Evolutionary conservation across 2,888 invertebrate species (phyloP).

Genomic region (Ichneumoninae sp.): DNA sequence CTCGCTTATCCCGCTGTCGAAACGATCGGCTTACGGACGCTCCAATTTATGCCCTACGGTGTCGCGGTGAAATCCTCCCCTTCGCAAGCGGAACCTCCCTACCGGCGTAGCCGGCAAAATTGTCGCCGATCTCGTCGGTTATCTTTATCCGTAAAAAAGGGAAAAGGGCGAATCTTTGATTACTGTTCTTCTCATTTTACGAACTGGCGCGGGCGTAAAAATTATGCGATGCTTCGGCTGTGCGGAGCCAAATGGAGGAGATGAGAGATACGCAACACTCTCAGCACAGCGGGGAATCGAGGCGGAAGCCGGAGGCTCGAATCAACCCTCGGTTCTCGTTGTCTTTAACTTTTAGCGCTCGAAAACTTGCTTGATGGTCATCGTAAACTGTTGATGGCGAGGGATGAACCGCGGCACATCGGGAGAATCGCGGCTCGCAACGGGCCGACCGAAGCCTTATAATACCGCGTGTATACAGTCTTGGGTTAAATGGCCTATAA

Average conservation of each 20-base stretch:
- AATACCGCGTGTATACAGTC: slow-evolving; percentile 28
- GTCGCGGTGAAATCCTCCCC: background rate
- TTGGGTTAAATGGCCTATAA: slow-evolving; percentile 62
- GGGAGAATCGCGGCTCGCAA: slow-evolving; percentile 33
- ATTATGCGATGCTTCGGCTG: slow-evolving; percentile 34
- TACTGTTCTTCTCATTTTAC: slow-evolving; percentile 34
- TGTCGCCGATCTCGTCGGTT: background rate
- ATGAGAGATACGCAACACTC: background rate
- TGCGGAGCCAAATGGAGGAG: slow-evolving; percentile 11
- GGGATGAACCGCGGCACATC: slow-evolving; percentile 53
- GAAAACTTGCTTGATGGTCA: slow-evolving; percentile 63
- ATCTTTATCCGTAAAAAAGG: background rate
- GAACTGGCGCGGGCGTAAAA: slow-evolving; percentile 40
- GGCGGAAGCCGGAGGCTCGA: slow-evolving; percentile 27
- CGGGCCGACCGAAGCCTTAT: slow-evolving; percentile 41
- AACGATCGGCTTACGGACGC: slow-evolving; percentile 28
- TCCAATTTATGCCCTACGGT: slow-evolving; percentile 9
- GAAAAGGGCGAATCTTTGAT: slow-evolving; percentile 23
- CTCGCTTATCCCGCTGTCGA: slow-evolving; percentile 9
- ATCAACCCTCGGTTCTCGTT: slow-evolving; percentile 21
- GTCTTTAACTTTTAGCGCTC: slow-evolving; percentile 61
- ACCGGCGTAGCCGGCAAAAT: background rate
- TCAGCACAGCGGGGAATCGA: background rate
- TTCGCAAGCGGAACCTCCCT: background rate
- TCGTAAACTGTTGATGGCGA: slow-evolving; percentile 60